Base-by-base conservation (phyloP, 2,888 invertebrate species). In the Bugulina stolonifera region DNA sequence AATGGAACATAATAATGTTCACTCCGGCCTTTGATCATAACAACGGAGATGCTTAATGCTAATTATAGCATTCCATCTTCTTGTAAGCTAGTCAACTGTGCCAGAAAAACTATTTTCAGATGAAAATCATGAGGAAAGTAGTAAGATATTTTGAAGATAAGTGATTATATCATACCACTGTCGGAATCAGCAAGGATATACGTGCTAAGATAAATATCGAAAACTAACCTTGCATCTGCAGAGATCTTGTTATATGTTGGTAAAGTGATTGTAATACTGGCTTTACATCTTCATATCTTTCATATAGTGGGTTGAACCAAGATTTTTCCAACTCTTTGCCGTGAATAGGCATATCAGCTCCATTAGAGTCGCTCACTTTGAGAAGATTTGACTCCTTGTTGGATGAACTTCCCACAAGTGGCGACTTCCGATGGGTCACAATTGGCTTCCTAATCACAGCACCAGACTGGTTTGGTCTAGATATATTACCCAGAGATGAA, bases 301-400 rank as follows among this genome's bases (percentile, higher is more conserved):
- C 32, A 64, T 64, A 64, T 14, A 64, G 18, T 25, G 34, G 27
- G 64, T 32, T 32, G n/a, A 64, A n/a, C 64, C 64, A 64, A 14
- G 64, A 18, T 29, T 64, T 32, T 43, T 43, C 43, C 5, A 18
- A 10, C 18, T 43, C 43, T n/a, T n/a, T n/a, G n/a, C n/a, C n/a
- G n/a, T n/a, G n/a, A n/a, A n/a, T n/a, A 43, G 43, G 43, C 18
- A 10, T 43, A 43, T 43, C 43, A 18, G 10, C 43, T 10, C 5
- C 5, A 10, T 43, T 43, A 43, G 43, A 43, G 43, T 10, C 43
- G n/a, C n/a, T n/a, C 18, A 10, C 43, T 43, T 43, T 43, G 18
- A 43, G 18, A 43, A 18, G 10, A 10, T 43, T 43, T 5, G 10
- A 10, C 5, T 18, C 18, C 18, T 18, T 43, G 18, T 18, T 43